Percentiles rank a stretch among this genome's conserved stretches.
These are phyloP conservation scores for Scaptodrosophila lebanonensis DNA, from an alignment of 1,140 invertebrate species.

Conservation along the genomic window DNA sequence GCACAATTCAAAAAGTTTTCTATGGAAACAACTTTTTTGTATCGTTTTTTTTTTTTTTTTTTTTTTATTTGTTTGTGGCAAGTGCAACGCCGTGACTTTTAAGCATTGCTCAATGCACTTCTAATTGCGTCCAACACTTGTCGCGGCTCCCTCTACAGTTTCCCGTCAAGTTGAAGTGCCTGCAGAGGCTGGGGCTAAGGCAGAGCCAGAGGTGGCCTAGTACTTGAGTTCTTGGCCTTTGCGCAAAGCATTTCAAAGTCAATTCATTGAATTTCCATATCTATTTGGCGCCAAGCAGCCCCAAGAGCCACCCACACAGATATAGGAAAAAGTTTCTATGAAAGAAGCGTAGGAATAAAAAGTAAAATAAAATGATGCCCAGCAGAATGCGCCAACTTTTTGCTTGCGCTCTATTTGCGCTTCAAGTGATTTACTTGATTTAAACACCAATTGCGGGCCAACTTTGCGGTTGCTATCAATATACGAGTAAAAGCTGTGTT, in stretches of 20 bases:
- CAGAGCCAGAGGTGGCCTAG: conserved; percentile 17
- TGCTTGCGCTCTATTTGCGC: conserved; percentile 28
- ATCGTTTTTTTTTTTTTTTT: conserved; percentile 11
- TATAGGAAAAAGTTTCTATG: conserved; percentile 2
- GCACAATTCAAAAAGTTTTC: neutral
- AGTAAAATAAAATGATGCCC: neutral
- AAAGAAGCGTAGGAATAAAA: too few species aligned
- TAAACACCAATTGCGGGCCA: conserved; percentile 1
- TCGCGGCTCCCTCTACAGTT: conserved; percentile 25
- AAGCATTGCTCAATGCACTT: conserved; percentile 62
- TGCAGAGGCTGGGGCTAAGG: too few species aligned
- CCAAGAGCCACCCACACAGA: too few species aligned
- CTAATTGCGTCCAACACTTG: conserved; percentile 54
- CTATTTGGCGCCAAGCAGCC: conserved; percentile 12
- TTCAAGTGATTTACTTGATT: conserved; percentile 53
- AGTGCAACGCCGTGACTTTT: conserved; percentile 34
- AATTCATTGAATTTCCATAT: conserved; percentile 65
- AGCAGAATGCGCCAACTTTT: neutral
- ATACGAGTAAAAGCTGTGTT: too few species aligned
- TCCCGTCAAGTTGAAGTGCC: conserved; percentile 4
- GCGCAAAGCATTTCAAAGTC: conserved; percentile 10
- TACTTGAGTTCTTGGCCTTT: conserved; percentile 18
- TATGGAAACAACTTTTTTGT: conserved; percentile 6
- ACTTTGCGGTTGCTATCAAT: too few species aligned
- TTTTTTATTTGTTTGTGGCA: too few species aligned